phyloP scores from a whole-genome alignment of 2,888 invertebrate genomes.

The Troides oblongomaculatus region DNA sequence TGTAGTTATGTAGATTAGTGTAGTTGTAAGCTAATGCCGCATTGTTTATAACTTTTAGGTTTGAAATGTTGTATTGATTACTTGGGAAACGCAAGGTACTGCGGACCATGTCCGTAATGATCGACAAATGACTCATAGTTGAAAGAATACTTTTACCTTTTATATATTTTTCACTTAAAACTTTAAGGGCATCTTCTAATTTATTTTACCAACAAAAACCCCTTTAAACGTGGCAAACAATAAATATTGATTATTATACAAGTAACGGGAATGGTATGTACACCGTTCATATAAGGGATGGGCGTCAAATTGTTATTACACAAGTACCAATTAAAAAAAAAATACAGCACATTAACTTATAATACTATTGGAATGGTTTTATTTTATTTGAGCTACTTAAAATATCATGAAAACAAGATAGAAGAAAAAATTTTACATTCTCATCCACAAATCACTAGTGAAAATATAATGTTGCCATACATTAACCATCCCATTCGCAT shows the following conservation, averaged over 20 bases:
- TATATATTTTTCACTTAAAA: conserved; percentile 34
- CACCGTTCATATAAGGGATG: conserved; percentile 17
- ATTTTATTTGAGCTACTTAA: conserved; percentile 5
- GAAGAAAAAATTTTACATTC: conserved; percentile 12
- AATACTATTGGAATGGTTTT: conserved; percentile 11
- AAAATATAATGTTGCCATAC: conserved; percentile 8
- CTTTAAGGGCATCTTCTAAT: conserved; percentile 42
- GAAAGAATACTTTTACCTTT: conserved; percentile 34
- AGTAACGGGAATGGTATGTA: conserved; percentile 46
- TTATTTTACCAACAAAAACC: conserved; percentile 37
- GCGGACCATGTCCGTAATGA: conserved; percentile 20
- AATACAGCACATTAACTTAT: neutral
- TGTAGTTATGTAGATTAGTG: no score
- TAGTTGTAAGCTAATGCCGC: no score
- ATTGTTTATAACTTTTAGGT: no score
- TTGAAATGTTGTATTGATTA: conserved; percentile 22
- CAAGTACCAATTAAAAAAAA: neutral
- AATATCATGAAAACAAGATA: conserved; percentile 6
- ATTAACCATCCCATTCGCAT: neutral
- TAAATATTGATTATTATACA: conserved; percentile 38
- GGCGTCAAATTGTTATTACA: neutral
- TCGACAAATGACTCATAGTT: conserved; percentile 38
- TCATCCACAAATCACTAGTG: conserved; percentile 17
- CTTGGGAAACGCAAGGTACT: conserved; percentile 11
- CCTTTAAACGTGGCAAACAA: conserved; percentile 61